A percentile compares a stretch with the other conserved stretches of the same genome.
phyloP scores from a whole-genome alignment of 2,888 invertebrate species.

The Sussaba pulchella region DNA sequence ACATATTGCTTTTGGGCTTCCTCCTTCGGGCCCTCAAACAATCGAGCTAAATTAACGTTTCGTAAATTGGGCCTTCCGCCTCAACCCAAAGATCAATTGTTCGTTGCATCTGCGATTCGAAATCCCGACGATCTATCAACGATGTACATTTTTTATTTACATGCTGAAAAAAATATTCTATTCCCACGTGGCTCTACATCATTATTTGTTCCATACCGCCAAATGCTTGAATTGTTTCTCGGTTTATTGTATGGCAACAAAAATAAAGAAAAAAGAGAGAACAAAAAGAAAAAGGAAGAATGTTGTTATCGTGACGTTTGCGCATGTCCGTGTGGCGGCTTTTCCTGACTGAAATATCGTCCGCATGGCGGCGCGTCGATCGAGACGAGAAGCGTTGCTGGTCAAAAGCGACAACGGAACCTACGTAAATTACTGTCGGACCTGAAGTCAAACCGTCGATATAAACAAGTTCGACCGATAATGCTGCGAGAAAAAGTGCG shows the following conservation, averaged over 20 bases:
- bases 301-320: slow-evolving; percentile 52
- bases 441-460: too few relatives aligned
- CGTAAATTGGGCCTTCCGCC: neutral
- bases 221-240: neutral
- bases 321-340: too few relatives aligned
- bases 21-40: slow-evolving; percentile 14
- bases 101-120: too few relatives aligned
- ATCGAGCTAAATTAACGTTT: slow-evolving; percentile 28
- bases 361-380: too few relatives aligned
- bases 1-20: too few relatives aligned
- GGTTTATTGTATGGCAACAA: slow-evolving; percentile 60
- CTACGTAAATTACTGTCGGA: too few relatives aligned
- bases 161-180: slow-evolving; percentile 2
- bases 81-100: neutral
- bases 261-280: slow-evolving; percentile 18
- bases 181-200: slow-evolving; percentile 51
- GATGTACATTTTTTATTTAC: neutral
- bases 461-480: too few relatives aligned
- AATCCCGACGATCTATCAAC: neutral
- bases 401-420: too few relatives aligned
- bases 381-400: too few relatives aligned
- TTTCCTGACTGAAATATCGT: too few relatives aligned
- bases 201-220: slow-evolving; percentile 46
- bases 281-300: slow-evolving; percentile 42
- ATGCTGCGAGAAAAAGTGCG: too few relatives aligned